These are phyloP conservation scores for Mormyrus iriodes DNA, from an alignment of 2,113 vertebrate species.

Conservation along the genomic window DNA sequence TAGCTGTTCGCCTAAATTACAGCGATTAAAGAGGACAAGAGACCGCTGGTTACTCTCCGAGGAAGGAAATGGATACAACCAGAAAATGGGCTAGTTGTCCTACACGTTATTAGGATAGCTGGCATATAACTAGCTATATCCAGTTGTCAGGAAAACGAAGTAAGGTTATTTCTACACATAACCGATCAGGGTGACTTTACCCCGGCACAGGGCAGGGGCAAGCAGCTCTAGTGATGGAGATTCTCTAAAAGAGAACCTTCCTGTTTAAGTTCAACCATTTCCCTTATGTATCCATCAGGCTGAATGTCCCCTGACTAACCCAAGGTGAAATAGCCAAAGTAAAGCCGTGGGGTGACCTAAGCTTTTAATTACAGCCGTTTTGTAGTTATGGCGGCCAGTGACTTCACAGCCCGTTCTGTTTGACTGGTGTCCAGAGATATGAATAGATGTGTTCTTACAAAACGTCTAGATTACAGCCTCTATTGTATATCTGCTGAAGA, in stretches of 20 bases:
- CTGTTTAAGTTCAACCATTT: neutral
- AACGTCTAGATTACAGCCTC: neutral
- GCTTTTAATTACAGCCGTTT: neutral
- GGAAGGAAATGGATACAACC: neutral
- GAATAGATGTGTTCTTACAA: neutral
- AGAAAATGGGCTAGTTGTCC: neutral
- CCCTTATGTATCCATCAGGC: neutral
- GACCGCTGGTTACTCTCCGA: neutral
- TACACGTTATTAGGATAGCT: neutral
- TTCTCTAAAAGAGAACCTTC: neutral
- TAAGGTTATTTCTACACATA: neutral
- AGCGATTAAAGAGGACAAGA: neutral
- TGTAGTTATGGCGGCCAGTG: neutral
- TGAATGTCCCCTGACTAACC: neutral
- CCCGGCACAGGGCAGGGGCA: neutral
- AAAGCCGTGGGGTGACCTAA: neutral
- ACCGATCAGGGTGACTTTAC: neutral
- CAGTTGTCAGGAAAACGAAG: neutral
- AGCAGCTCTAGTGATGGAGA: neutral
- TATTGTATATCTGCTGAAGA: neutral
- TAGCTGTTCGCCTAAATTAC: neutral
- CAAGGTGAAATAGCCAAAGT: neutral
- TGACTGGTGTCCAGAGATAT: neutral
- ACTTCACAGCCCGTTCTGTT: neutral
- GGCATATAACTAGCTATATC: neutral